These are phyloP conservation scores for Ametastegia equiseti DNA, from an alignment of 2,888 invertebrate species.

Conservation along the genomic window DNA sequence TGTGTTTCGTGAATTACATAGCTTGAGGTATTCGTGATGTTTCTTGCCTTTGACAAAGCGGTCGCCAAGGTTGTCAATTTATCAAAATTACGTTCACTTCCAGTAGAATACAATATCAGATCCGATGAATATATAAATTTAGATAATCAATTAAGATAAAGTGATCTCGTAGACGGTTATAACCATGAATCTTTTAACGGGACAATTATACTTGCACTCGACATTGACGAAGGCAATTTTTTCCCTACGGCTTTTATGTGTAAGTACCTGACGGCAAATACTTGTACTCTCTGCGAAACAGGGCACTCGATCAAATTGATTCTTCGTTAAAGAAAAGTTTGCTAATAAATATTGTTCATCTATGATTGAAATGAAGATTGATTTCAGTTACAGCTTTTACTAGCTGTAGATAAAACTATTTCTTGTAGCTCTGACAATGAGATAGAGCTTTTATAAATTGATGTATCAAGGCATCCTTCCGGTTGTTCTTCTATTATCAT, in stretches of 20 bases:
- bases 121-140: neutral
- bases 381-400: neutral
- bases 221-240: neutral
- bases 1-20: conserved; percentile 3
- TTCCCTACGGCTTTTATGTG: neutral
- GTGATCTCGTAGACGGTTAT: conserved; percentile 4
- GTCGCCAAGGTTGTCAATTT: conserved; percentile 21
- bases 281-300: neutral
- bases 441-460: neutral
- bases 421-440: neutral
- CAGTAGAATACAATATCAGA: neutral
- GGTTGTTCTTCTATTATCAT: neutral
- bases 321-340: too few species aligned
- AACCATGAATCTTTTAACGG: neutral
- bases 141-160: conserved; percentile 18
- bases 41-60: neutral
- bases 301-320: too few species aligned
- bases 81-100: conserved; percentile 19
- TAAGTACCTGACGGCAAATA: neutral
- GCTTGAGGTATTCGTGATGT: neutral
- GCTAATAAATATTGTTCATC: too few species aligned
- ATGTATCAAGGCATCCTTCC: too few species aligned
- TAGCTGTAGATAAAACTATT: neutral
- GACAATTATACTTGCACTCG: neutral
- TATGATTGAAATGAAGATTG: too few species aligned